These are phyloP conservation scores for Oscarella lobularis DNA, from an alignment of 37 sponge, comb jelly and placozoan species.

Conservation along the genomic window DNA sequence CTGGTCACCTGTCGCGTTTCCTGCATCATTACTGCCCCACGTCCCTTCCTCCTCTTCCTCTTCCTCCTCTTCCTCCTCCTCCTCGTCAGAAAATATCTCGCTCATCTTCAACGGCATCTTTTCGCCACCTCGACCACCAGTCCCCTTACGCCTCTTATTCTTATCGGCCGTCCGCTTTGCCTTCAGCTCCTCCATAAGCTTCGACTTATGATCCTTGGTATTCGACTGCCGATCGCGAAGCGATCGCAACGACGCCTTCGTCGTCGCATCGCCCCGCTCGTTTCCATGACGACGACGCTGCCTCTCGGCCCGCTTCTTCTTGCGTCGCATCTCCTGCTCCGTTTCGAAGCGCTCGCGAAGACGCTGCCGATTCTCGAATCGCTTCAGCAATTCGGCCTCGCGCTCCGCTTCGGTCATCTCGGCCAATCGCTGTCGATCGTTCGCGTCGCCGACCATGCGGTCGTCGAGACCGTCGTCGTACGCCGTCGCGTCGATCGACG, in stretches of 20 bases:
- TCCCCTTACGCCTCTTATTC: slow-evolving; percentile 42
- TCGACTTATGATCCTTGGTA: slow-evolving; percentile 39
- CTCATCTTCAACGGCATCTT: slow-evolving; percentile 39
- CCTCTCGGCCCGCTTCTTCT: slow-evolving; percentile 49
- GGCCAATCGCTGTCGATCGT: slow-evolving; percentile 54
- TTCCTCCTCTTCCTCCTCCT: slow-evolving; percentile 25
- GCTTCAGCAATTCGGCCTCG: slow-evolving; percentile 79
- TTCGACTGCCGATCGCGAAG: slow-evolving; percentile 6
- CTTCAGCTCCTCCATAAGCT: slow-evolving; percentile 76
- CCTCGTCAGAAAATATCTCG: slow-evolving; percentile 31
- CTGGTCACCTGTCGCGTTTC: too few relatives aligned
- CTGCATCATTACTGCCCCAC: background rate
- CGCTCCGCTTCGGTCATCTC: slow-evolving; percentile 91
- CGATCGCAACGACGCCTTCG: slow-evolving; percentile 12
- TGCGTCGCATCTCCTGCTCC: slow-evolving; percentile 47
- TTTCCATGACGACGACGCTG: slow-evolving; percentile 13
- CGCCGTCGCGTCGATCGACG: background rate
- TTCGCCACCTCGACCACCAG: background rate
- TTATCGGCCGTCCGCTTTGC: slow-evolving; percentile 68
- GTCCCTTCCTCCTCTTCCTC: slow-evolving; percentile 20
- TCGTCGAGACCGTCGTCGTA: slow-evolving; percentile 82
- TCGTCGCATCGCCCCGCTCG: slow-evolving; percentile 22
- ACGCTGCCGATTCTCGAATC: slow-evolving; percentile 50
- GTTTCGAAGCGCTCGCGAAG: slow-evolving; percentile 66
- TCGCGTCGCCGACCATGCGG: slow-evolving; percentile 70